Percentiles rank a stretch among this genome's conserved stretches.
phyloP scores from a whole-genome alignment of 2,797 vertebrate species.

The Poecile montanus region DNA sequence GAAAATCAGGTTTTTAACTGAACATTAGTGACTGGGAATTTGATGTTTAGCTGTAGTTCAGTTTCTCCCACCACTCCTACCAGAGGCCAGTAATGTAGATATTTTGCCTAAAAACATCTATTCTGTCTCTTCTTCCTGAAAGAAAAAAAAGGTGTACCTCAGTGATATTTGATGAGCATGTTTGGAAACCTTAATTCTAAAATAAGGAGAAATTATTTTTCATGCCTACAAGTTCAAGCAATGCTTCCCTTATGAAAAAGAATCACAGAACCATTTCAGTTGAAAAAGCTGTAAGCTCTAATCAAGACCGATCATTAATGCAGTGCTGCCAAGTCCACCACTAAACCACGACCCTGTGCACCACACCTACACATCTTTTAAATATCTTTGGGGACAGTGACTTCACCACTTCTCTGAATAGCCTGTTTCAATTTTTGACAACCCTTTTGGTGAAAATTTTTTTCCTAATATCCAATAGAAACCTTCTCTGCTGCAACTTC shows the following conservation, averaged over 20 bases:
- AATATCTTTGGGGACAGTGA: neutral
- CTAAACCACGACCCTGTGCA: accelerated
- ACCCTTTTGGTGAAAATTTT: neutral
- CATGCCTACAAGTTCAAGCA: neutral
- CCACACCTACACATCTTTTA: neutral
- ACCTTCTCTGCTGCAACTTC: neutral
- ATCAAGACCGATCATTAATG: neutral
- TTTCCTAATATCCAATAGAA: neutral
- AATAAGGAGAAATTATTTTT: neutral
- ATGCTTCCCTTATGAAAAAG: neutral
- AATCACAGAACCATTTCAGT: neutral
- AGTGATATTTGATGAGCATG: neutral
- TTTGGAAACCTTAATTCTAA: neutral
- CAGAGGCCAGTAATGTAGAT: neutral
- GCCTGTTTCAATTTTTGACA: neutral
- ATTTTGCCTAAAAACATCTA: neutral
- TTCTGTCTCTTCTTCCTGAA: neutral
- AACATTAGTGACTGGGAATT: neutral
- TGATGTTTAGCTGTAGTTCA: neutral
- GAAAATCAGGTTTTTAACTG: neutral
- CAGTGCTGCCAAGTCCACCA: neutral
- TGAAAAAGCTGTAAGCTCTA: neutral
- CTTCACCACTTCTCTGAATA: neutral
- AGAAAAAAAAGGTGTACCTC: neutral
- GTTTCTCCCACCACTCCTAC: neutral